Evolutionary conservation across 2,113 vertebrate genomes (phyloP).

Genomic region (Aptenodytes forsteri): DNA sequence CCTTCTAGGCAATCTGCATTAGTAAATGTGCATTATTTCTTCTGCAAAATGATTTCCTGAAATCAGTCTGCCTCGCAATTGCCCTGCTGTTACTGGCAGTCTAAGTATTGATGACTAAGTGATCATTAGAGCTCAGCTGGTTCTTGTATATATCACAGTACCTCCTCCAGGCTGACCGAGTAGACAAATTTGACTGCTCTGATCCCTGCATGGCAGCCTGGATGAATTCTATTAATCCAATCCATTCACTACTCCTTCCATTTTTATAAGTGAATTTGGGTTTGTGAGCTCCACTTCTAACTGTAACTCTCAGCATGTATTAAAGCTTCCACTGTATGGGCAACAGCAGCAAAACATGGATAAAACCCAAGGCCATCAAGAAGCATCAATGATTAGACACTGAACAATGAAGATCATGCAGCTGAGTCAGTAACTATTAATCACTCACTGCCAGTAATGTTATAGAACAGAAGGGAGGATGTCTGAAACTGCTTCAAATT

Average conservation of each 20-base stretch:
- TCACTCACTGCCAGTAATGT: background rate
- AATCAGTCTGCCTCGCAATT: background rate
- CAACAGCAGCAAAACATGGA: background rate
- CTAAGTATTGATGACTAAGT: slow-evolving; percentile 12
- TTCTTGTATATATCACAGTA: background rate
- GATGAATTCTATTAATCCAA: background rate
- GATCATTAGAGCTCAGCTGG: background rate
- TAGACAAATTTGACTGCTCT: slow-evolving; percentile 1
- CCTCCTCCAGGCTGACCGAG: background rate
- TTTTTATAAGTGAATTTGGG: background rate
- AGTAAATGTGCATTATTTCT: background rate
- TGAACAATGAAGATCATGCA: background rate
- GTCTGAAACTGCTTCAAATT: background rate
- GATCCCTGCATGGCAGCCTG: background rate
- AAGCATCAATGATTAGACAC: background rate
- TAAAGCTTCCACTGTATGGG: background rate
- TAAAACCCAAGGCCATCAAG: slow-evolving; percentile 4
- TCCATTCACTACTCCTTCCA: background rate
- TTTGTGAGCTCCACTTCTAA: background rate
- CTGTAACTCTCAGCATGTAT: background rate
- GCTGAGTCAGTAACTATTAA: background rate
- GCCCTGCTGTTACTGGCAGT: background rate
- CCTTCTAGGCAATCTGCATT: background rate
- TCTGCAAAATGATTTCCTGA: background rate
- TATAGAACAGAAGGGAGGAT: background rate